Evolutionary conservation across 2,797 vertebrate genomes (phyloP).

Genomic region (Premnoplex brunnescens): DNA sequence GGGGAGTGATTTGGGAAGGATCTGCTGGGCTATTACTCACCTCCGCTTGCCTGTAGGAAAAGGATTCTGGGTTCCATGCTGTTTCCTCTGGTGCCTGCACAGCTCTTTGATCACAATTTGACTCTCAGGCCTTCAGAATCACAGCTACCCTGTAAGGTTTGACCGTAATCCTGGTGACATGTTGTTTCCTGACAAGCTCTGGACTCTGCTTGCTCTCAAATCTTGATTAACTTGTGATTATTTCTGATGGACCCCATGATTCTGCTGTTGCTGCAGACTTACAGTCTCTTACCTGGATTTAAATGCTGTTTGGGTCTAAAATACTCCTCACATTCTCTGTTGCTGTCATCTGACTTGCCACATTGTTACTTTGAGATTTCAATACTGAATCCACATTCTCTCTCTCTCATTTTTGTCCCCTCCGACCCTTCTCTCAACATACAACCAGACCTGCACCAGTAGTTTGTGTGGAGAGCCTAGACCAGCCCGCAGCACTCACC

Average conservation of each 20-base stretch:
- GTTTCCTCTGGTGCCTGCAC: background rate
- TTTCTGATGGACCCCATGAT: background rate
- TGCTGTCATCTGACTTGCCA: background rate
- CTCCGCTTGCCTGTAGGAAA: conserved; percentile 20
- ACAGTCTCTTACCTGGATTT: background rate
- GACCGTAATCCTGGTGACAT: background rate
- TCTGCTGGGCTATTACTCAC: conserved; percentile 17
- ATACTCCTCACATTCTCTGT: background rate
- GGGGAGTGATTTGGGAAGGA: background rate
- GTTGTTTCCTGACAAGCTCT: background rate
- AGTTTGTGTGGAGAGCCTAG: background rate
- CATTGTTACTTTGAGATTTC: background rate
- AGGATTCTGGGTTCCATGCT: conserved; percentile 14
- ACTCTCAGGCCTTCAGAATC: conserved; percentile 24
- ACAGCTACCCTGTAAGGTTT: conserved; percentile 6
- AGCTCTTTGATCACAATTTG: conserved; percentile 12
- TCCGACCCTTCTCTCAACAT: background rate
- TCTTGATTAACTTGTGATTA: background rate
- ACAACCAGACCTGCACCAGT: background rate
- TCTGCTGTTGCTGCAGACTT: background rate
- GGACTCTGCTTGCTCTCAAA: background rate
- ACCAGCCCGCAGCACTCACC: background rate
- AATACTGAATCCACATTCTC: background rate
- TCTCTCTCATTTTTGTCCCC: background rate
- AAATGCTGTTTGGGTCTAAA: background rate